These are phyloP conservation scores for Apodemus agrarius DNA, from an alignment of 2,797 vertebrate genomes.

Conservation along the genomic window DNA sequence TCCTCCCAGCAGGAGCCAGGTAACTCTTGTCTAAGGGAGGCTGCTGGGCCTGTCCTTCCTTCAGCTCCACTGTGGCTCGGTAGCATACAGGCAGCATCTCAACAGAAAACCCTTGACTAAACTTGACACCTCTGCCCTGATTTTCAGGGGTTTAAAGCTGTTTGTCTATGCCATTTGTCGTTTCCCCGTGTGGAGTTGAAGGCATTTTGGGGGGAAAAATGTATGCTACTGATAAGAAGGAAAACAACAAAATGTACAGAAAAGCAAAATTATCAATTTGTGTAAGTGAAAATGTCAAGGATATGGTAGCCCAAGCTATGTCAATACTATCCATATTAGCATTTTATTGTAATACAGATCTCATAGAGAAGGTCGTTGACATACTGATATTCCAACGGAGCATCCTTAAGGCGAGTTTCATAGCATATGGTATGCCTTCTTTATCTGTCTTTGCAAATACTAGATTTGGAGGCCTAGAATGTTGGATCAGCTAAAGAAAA, in stretches of 20 bases:
- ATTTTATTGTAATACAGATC: neutral
- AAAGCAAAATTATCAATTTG: neutral
- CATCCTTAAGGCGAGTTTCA: neutral
- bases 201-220: neutral
- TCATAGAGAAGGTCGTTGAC: neutral
- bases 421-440: neutral
- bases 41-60: slow-evolving; percentile 10
- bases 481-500: neutral
- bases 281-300: neutral
- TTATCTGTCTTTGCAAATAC: neutral
- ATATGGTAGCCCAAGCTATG: neutral
- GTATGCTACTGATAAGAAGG: neutral
- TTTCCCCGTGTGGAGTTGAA: neutral
- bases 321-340: neutral
- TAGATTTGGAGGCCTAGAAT: neutral
- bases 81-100: neutral
- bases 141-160: neutral
- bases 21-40: neutral
- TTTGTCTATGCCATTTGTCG: neutral
- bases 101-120: neutral
- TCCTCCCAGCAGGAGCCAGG: neutral
- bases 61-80: neutral
- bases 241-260: neutral
- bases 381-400: neutral
- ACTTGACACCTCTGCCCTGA: neutral